Evolutionary conservation across 2,797 vertebrate species (phyloP).

Genomic region (Esox masquinongy): DNA sequence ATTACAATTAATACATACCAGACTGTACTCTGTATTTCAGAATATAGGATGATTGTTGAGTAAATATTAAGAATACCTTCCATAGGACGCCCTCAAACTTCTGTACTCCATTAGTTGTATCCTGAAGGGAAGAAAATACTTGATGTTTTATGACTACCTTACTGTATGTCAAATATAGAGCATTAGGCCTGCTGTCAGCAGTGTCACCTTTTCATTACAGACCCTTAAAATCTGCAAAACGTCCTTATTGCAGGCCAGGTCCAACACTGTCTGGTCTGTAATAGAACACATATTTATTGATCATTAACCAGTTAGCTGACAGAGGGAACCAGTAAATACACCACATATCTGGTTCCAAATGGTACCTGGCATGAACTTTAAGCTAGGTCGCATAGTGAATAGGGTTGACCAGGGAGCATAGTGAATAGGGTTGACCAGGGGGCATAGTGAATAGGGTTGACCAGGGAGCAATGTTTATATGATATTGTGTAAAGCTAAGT

Average conservation of each 20-base stretch:
- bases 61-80: conserved; percentile 77
- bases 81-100: conserved; percentile 86
- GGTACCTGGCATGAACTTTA: not conserved
- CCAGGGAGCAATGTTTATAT: no score
- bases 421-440: not conserved
- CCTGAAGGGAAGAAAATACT: conserved; percentile 55
- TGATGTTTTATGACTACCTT: not conserved
- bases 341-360: not conserved
- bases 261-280: conserved; percentile 84
- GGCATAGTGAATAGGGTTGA: not conserved
- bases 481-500: no score
- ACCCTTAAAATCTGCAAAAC: conserved; percentile 80
- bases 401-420: not conserved
- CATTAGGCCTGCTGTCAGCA: not conserved
- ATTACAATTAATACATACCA: not conserved
- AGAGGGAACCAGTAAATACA: not conserved
- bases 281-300: conserved; percentile 18
- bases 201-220: conserved; percentile 74
- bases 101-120: conserved; percentile 67
- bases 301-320: not conserved
- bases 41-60: not conserved
- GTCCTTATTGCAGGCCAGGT: conserved; percentile 80
- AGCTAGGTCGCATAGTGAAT: not conserved
- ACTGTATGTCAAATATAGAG: not conserved
- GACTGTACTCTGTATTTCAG: not conserved